Evolutionary conservation across 2,113 vertebrate species (phyloP), one percentile per base, ranked within the genome.

Genomic region (Hydrolagus affinis): DNA sequence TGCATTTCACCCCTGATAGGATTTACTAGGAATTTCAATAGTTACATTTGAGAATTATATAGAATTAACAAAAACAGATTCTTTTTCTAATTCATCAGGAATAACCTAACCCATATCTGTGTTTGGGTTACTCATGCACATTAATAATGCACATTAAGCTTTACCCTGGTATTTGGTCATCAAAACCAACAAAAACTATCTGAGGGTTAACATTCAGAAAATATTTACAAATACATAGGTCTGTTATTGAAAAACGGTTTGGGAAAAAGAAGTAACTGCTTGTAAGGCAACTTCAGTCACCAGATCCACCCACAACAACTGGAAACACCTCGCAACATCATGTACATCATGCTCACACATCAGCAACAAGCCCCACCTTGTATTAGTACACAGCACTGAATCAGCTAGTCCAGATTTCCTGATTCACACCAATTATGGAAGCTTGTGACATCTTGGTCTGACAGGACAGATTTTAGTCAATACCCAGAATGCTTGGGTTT

Each of bases 1-100:
- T 83, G 77, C 77, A 83, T 64, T 83, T 60, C 25, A 83, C 60
- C 77, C 60, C 76, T 60, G 60, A 83, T 23, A 28, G 60, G 15
- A 77, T 83, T 83, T 83, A n/a, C n/a, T n/a, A 28, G 66, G 59
- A 30, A 66, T 83, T 62, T 66, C 77, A 19, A 57, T 66, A 83
- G 59, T 83, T 60, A 66, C 25, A 25, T 83, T 30, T 62, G n/a
- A 15, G 66, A 15, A 30, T n/a, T n/a, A n/a, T n/a, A n/a, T n/a
- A 66, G 60, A 64, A 66, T 19, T 83, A 66, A 66, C 4, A 66
- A 25, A 25, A 83, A 57, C 77, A 64, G 14, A 6, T 23, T 9
- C 62, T 15, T 56, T n/a, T 66, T 57, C 60, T n/a, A 30, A 28
- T 64, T 30, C 28, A 15, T 3, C 23, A 17, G 8, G 3, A 19